Evolutionary conservation across 2,888 invertebrate genomes (phyloP), one percentile per base, ranked within the genome.

Genomic region (Parnassius apollo): DNA sequence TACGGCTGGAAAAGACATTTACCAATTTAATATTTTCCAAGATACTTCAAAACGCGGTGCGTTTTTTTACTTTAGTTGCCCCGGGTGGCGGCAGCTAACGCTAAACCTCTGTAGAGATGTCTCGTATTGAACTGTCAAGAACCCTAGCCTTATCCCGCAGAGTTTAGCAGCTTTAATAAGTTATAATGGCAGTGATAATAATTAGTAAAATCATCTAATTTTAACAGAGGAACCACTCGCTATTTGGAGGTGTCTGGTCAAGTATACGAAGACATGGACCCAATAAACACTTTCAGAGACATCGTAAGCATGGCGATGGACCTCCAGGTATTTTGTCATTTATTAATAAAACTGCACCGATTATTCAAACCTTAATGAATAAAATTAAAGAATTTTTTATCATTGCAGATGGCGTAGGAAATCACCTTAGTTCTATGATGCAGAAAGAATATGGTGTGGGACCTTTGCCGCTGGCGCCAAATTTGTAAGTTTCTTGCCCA

Each of bases 221-320:
- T 11, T 49, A 12, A 59, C 93, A 98, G 98, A 95, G 99, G 81
- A 98, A 99, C 84, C 99, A 99, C 86, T 97, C 98, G 56, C 92
- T 99, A 58, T 99, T 99, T 80, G 99, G 99, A 61, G 98, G 96
- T 76, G 98, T 98, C 44, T 98, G 98, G 98, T 97, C 98, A 9
- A 97, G 98, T 66, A 96, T 98, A 93, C 93, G 96, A 77, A 94
- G 96, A 66, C 96, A 96, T 73, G 94, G 93, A 7, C 92, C 92
- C 9, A 90, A 91, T 68, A 82, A 83, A 68, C 77, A 88, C 66
- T 85, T 89, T 64, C 80, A 87, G 42, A 83, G 83, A 68, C 84
- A 81, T 68, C 73, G 86, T 57, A 88, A 88, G 72, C 86, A 77
- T 44, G 85, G 82, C 0, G 90, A 91, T 45, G 69, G 74, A 22